phyloP scores from a whole-genome alignment of 1,140 invertebrate species.

The Pristionchus pacificus region DNA sequence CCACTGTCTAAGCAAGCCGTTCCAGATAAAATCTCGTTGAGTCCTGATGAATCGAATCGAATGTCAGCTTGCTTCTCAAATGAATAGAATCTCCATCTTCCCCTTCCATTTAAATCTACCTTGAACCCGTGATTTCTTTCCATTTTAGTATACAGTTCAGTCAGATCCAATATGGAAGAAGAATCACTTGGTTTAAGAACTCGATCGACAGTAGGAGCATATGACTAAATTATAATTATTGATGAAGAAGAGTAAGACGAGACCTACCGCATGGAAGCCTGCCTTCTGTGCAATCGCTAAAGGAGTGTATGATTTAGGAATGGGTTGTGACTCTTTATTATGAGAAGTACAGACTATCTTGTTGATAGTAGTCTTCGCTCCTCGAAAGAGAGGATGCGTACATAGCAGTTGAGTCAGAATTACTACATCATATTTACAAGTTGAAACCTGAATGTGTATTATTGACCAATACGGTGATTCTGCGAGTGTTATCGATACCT shows the following conservation, averaged over 20 bases:
- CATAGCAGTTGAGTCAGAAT: slow-evolving; percentile 80
- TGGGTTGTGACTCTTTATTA: slow-evolving; percentile 13
- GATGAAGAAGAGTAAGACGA: too few species aligned
- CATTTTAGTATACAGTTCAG: too few species aligned
- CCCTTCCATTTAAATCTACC: too few species aligned
- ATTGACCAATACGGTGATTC: not conserved
- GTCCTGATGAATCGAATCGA: too few species aligned
- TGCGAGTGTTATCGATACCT: not conserved
- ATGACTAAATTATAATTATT: too few species aligned
- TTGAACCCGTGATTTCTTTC: too few species aligned
- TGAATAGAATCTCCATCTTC: not conserved
- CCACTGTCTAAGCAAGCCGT: slow-evolving; percentile 26
- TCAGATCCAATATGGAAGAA: too few species aligned
- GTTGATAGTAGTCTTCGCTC: not conserved
- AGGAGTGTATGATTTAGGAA: slow-evolving; percentile 3
- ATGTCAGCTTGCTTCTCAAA: too few species aligned
- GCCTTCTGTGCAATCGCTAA: slow-evolving; percentile 15
- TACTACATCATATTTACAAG: slow-evolving; percentile 87
- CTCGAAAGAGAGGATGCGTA: slow-evolving; percentile 80
- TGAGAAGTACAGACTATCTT: slow-evolving; percentile 15
- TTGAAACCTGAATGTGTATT: slow-evolving; percentile 67
- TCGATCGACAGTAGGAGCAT: too few species aligned
- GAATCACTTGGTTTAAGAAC: too few species aligned
- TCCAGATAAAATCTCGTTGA: slow-evolving; percentile 17
- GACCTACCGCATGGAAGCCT: slow-evolving; percentile 11